A percentile compares a stretch with the other conserved stretches of the same genome.
Conservation (phyloP, 92 coral and sea anemone species). For the Isaurus tuberculatus region DNA sequence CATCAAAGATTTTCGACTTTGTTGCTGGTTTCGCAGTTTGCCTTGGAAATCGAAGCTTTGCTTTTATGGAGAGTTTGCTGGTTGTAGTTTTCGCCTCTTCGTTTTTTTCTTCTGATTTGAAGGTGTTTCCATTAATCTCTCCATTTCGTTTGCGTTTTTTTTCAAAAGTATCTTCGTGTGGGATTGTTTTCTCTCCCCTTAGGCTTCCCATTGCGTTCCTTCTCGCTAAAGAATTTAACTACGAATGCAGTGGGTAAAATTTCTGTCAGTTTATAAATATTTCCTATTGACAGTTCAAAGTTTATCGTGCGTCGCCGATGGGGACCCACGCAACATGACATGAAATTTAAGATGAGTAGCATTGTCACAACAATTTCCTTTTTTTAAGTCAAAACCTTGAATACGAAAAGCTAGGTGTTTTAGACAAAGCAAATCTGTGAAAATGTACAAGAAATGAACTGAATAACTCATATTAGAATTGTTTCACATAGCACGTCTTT, state of each 20-base stretch:
- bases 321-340: background rate
- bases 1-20: background rate
- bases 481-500: background rate
- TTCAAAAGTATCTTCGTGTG: background rate
- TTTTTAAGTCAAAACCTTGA: too few species aligned
- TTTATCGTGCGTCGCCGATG: background rate
- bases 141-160: background rate
- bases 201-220: slow-evolving; percentile 18
- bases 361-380: background rate
- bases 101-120: slow-evolving; percentile 8
- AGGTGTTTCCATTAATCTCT: slow-evolving; percentile 32
- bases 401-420: too few species aligned
- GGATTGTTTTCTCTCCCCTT: background rate
- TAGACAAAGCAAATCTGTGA: too few species aligned
- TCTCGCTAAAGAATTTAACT: slow-evolving; percentile 1
- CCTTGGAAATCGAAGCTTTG: background rate
- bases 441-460: background rate
- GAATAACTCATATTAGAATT: background rate
- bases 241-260: background rate
- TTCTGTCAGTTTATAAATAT: slow-evolving; percentile 11
- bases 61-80: background rate
- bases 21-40: background rate
- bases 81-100: background rate
- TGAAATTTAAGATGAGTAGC: background rate
- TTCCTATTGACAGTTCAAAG: slow-evolving; percentile 51